phyloP scores from a whole-genome alignment of 2,888 invertebrate species.

The Agrotis segetum region DNA sequence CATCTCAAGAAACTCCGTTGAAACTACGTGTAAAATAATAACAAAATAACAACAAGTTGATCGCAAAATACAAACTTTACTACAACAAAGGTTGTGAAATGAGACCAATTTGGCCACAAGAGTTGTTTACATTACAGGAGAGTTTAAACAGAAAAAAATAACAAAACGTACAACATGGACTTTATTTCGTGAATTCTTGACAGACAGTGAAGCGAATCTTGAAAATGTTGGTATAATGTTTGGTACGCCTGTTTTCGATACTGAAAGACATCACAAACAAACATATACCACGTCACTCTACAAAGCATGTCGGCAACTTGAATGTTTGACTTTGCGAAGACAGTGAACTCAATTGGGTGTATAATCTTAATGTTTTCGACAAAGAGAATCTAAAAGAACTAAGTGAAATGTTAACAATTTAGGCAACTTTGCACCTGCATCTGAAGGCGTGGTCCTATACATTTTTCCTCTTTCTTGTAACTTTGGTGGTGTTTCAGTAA shows the following conservation, averaged over 20 bases:
- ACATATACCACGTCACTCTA: neutral
- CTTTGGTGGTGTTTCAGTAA: neutral
- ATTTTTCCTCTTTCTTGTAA: conserved; percentile 24
- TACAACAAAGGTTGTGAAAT: conserved; percentile 17
- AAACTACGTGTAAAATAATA: neutral
- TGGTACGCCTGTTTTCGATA: conserved; percentile 20
- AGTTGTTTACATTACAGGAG: neutral
- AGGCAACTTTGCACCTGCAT: too few relatives aligned
- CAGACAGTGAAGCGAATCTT: conserved; percentile 12
- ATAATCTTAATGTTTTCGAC: conserved; percentile 17
- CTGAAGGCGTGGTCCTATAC: neutral
- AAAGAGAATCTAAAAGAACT: conserved; percentile 9
- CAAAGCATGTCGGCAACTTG: neutral
- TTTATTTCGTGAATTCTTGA: conserved; percentile 10
- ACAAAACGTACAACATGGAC: conserved; percentile 15
- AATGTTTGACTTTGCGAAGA: conserved; percentile 3
- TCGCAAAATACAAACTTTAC: conserved; percentile 8
- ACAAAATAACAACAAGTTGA: neutral
- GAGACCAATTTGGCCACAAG: neutral
- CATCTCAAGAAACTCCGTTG: neutral
- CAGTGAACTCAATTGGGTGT: conserved; percentile 21
- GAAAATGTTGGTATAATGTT: conserved; percentile 16
- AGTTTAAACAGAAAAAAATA: conserved; percentile 21
- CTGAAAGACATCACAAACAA: conserved; percentile 5
- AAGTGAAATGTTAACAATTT: conserved; percentile 10